Evolutionary conservation across 2,797 vertebrate genomes (phyloP).

Genomic region (Scomberomorus guttatus): DNA sequence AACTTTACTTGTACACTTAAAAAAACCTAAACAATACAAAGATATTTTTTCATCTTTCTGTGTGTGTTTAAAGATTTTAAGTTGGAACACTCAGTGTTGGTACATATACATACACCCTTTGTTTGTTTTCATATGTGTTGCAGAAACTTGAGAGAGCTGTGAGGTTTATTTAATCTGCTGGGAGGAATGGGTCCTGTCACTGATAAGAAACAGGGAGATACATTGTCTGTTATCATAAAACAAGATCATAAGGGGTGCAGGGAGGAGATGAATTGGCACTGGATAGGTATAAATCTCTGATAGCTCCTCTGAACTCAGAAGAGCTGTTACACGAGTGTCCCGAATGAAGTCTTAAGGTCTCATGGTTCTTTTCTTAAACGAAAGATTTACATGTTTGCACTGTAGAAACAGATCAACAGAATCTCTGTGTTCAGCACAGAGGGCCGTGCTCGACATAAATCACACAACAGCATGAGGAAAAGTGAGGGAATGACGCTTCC

Average conservation of each 20-base stretch:
- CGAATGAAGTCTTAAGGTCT: slow-evolving; percentile 27
- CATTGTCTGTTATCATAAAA: slow-evolving; percentile 58
- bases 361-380: slow-evolving; percentile 16
- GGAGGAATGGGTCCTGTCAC: slow-evolving; percentile 53
- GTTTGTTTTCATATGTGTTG: slow-evolving; percentile 56
- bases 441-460: slow-evolving; percentile 30
- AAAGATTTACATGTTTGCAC: slow-evolving; percentile 48
- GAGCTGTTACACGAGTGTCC: slow-evolving; percentile 3
- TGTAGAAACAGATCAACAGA: slow-evolving; percentile 42
- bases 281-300: slow-evolving; percentile 53
- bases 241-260: slow-evolving; percentile 47
- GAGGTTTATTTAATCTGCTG: slow-evolving; percentile 52
- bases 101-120: slow-evolving; percentile 4
- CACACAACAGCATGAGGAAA: slow-evolving; percentile 6
- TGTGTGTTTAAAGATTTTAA: background rate
- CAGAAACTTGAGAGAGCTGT: slow-evolving; percentile 33
- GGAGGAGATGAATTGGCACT: slow-evolving; percentile 41
- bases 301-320: slow-evolving; percentile 36
- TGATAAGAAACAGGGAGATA: slow-evolving; percentile 53
- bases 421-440: slow-evolving; percentile 10
- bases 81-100: background rate
- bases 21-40: background rate
- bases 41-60: background rate
- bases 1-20: background rate
- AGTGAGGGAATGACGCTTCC: background rate